Percentiles rank a stretch among this genome's conserved stretches.
phyloP scores from a whole-genome alignment of 2,113 vertebrate species.

The Hemibagrus wyckioides region DNA sequence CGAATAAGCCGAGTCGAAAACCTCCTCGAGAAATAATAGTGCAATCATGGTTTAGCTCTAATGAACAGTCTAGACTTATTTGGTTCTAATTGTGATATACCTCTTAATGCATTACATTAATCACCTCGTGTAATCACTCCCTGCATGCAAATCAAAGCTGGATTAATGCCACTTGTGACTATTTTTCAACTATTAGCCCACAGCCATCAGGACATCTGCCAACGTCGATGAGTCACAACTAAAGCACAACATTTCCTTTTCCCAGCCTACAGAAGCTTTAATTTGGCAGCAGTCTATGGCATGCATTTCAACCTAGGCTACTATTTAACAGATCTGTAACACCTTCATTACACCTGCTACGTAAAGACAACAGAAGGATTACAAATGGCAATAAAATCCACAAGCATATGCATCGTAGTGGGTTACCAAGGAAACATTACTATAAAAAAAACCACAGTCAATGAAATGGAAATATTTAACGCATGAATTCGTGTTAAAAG shows the following conservation, averaged over 20 bases:
- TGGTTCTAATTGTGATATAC: not conserved
- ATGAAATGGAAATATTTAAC: not conserved
- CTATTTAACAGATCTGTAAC: not conserved
- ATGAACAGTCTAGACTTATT: not conserved
- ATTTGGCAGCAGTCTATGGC: not conserved
- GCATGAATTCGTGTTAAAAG: not conserved
- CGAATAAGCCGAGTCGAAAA: not conserved
- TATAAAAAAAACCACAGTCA: not conserved
- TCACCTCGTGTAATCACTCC: not conserved
- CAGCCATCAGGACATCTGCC: slow-evolving; percentile 6
- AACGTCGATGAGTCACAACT: not conserved
- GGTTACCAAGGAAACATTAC: not conserved
- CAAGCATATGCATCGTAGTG: not conserved
- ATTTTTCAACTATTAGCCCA: not conserved
- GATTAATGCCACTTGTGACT: slow-evolving; percentile 5
- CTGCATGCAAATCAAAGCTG: not conserved
- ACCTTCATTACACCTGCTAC: not conserved
- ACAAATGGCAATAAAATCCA: not conserved
- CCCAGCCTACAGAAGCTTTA: not conserved
- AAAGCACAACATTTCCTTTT: slow-evolving; percentile 2
- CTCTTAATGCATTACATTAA: not conserved
- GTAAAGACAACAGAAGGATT: not conserved
- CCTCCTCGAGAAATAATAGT: not conserved
- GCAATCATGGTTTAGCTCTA: not conserved
- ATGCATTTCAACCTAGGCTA: not conserved